phyloP scores from a whole-genome alignment of 2,113 vertebrate species.

The Pollimyrus isidori region DNA sequence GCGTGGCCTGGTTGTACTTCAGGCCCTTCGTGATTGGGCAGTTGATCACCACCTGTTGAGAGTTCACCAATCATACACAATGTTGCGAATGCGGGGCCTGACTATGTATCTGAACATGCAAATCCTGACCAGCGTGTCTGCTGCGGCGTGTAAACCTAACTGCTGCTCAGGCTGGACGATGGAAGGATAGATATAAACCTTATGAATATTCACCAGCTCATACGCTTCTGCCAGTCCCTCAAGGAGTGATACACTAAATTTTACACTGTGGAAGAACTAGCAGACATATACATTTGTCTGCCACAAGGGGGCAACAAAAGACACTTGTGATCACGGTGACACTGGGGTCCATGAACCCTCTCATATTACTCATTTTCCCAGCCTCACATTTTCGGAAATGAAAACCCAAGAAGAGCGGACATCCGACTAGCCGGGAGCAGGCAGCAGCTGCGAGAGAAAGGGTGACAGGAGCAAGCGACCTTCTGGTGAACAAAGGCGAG shows the following conservation, averaged over 20 bases:
- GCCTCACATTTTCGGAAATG: neutral
- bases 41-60: constrained; percentile 72
- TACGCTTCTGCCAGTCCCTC: neutral
- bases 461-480: neutral
- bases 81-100: neutral
- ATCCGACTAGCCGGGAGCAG: neutral
- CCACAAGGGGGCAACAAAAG: constrained; percentile 1
- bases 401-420: neutral
- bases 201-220: neutral
- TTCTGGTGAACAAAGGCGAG: neutral
- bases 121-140: neutral
- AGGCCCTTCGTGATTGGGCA: constrained; percentile 66
- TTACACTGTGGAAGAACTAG: neutral
- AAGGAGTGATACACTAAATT: neutral
- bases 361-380: neutral
- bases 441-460: neutral
- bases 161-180: neutral
- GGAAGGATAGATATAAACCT: neutral
- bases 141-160: neutral
- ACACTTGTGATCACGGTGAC: neutral
- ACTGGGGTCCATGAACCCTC: neutral
- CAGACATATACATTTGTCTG: neutral
- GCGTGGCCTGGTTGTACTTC: constrained; percentile 76
- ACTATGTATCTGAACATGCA: neutral
- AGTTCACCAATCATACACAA: neutral